Evolutionary conservation across 2,113 vertebrate genomes (phyloP), one percentile per base, ranked within the genome.

Genomic region (Strigops habroptila): DNA sequence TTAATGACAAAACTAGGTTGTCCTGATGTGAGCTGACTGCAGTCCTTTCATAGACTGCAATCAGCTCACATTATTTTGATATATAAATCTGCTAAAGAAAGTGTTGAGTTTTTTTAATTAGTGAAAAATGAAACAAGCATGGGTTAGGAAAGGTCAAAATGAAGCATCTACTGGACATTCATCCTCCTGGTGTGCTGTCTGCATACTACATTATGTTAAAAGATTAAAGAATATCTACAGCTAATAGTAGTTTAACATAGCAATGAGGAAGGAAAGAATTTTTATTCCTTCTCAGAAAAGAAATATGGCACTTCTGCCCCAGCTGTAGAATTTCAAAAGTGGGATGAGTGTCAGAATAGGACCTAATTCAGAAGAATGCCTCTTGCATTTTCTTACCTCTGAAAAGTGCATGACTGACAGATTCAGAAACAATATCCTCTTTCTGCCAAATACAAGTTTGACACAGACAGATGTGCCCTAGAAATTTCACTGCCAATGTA

Each of bases 401-500:
- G 83, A 71, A 92, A 78, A 41, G 14, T 65, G 37, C 13, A 62
- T 69, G 71, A 95, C 46, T 91, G 89, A 92, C 86, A 92, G n/a
- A 85, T 51, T 4, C 48, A 93, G 57, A 82, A 88, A 87, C 67
- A 68, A 35, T 69, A 76, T 7, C 48, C 18, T 73, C 82, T 90
- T 94, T 88, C 67, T 82, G 84, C 41, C 31, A 90, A 44, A 35
- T 41, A 55, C 2, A 27, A 76, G 33, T 69, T 23, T 75, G 67
- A 91, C 67, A 76, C 3, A 60, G 69, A 94, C n/a, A 82, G 55
- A 90, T 33, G 12, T 91, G 92, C 48, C 89, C 88, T 84, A 93
- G 89, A 96, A 89, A 95, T 79, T 95, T 95, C 83, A 93, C 24
- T 71, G 84, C n/a, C 39, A 74, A 43, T 91, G 39, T 67, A 63